Percentiles rank a stretch among this genome's conserved stretches.
These are phyloP conservation scores for Enteromius afrohamiltoni DNA, from an alignment of 2,797 vertebrate species.

Conservation along the genomic window DNA sequence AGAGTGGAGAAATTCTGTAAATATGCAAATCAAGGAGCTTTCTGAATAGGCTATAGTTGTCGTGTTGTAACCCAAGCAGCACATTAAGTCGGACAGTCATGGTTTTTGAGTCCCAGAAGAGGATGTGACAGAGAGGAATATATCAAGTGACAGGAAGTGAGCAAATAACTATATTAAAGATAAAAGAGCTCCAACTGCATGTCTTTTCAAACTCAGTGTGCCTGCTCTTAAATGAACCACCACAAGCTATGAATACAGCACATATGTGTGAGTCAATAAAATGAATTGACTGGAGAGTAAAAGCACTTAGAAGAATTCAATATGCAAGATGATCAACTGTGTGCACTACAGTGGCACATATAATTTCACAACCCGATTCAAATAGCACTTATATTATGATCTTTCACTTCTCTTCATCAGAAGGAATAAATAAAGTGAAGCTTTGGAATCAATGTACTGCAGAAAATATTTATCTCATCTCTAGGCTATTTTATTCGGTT, in stretches of 20 bases:
- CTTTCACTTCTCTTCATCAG: conserved; percentile 19
- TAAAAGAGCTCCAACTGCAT: conserved; percentile 9
- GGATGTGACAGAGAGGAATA: conserved; percentile 25
- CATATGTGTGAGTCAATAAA: conserved; percentile 47
- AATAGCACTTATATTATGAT: conserved; percentile 20
- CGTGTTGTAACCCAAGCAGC: neutral
- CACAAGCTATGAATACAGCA: conserved; percentile 32
- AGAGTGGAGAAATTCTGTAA: conserved; percentile 1
- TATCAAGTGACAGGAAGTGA: conserved; percentile 36
- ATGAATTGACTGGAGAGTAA: conserved; percentile 51
- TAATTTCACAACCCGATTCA: conserved; percentile 27
- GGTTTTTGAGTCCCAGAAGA: conserved; percentile 7
- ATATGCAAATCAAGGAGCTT: conserved; percentile 20
- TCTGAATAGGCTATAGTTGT: neutral
- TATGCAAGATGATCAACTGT: conserved; percentile 48
- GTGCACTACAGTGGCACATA: conserved; percentile 22
- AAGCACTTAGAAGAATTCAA: conserved; percentile 52
- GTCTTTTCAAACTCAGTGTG: conserved; percentile 15
- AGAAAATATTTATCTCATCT: neutral
- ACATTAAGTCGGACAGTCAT: neutral
- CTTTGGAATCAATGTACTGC: neutral
- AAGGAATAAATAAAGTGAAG: neutral
- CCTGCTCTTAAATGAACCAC: conserved; percentile 29
- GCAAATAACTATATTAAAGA: conserved; percentile 35
- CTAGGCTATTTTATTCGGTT: neutral